Evolutionary conservation across 2,113 vertebrate genomes (phyloP).

Genomic region (Odocoileus hemionus): DNA sequence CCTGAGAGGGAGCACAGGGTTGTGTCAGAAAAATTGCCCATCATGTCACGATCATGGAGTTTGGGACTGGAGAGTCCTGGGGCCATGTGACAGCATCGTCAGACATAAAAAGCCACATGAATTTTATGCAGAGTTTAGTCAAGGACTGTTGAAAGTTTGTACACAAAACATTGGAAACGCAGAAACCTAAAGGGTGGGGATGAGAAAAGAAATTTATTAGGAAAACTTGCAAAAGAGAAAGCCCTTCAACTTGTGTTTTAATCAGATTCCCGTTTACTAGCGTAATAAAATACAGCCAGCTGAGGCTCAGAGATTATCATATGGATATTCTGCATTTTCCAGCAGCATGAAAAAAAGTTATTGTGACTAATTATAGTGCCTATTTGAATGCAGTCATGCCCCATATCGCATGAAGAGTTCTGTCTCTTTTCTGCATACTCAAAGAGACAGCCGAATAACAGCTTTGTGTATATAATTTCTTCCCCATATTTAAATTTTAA

Average conservation of each 20-base stretch:
- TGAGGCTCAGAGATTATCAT: not conserved
- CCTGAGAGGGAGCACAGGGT: not conserved
- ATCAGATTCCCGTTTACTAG: not conserved
- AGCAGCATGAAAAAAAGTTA: not conserved
- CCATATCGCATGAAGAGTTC: not conserved
- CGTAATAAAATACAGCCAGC: not conserved
- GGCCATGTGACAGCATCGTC: not conserved
- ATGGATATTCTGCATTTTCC: not conserved
- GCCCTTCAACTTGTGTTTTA: not conserved
- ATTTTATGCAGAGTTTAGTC: not conserved
- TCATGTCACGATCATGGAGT: not conserved
- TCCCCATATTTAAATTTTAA: constrained; percentile 44
- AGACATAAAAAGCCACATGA: not conserved
- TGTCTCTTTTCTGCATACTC: not conserved
- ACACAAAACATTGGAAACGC: not conserved
- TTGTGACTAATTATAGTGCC: not conserved
- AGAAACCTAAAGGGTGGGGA: no score
- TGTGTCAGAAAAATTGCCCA: not conserved
- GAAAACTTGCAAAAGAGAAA: not conserved
- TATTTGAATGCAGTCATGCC: not conserved
- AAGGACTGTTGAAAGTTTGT: not conserved
- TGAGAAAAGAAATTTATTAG: not conserved
- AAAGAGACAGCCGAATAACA: not conserved
- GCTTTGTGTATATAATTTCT: not conserved
- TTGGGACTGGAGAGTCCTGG: not conserved